Conservation (phyloP, 2,113 vertebrate species). For the Sorex fumeus region DNA sequence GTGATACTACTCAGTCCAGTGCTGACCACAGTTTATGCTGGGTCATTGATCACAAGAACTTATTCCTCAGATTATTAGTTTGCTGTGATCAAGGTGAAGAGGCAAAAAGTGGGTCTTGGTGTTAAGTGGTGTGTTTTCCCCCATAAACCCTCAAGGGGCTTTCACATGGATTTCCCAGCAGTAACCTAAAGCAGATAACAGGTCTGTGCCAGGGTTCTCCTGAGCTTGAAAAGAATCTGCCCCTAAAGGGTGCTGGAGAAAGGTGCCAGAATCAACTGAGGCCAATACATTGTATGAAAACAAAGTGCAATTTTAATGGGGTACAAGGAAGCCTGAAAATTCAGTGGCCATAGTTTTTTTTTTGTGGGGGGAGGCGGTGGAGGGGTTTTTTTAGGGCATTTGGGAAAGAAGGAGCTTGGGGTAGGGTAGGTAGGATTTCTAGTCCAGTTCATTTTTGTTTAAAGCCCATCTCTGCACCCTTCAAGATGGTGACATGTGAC, state of each 20-base stretch:
- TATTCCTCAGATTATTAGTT: background rate
- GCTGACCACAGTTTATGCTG: background rate
- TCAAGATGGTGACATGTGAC: background rate
- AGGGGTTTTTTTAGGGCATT: background rate
- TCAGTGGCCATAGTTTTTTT: background rate
- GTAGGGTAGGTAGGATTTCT: background rate
- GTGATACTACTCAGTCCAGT: background rate
- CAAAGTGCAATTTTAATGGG: background rate
- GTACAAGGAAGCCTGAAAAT: background rate
- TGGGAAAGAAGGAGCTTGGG: background rate
- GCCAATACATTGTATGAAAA: constrained; percentile 38
- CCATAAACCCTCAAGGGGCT: background rate
- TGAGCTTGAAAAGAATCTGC: background rate
- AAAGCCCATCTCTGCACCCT: background rate
- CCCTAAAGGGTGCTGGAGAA: background rate
- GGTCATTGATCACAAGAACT: background rate
- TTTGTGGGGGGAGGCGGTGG: too few relatives aligned
- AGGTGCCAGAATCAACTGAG: constrained; percentile 8
- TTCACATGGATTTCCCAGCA: background rate
- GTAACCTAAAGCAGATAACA: background rate
- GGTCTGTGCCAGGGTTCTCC: background rate
- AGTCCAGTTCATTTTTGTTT: background rate
- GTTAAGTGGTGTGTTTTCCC: background rate
- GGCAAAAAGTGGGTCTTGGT: background rate
- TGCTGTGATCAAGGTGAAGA: background rate